A percentile compares a stretch with the other conserved stretches of the same genome.
Evolutionary conservation across 2,113 vertebrate species (phyloP).

Genomic region (Nerophis ophidion): DNA sequence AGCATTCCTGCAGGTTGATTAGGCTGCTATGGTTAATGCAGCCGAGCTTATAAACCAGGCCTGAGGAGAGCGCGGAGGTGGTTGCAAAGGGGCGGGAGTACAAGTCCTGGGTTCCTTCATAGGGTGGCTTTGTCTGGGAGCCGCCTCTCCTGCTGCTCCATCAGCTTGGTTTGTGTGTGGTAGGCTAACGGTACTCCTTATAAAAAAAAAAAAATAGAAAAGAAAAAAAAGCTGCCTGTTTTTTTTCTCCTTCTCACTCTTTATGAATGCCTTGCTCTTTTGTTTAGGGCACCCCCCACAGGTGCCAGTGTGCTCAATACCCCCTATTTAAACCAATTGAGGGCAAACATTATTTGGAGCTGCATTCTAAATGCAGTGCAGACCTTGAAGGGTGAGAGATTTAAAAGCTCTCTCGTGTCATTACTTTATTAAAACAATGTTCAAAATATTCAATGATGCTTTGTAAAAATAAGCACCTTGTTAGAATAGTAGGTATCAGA

Average conservation of each 20-base stretch:
- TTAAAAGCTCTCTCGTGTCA: constrained; percentile 36
- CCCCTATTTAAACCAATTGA: constrained; percentile 62
- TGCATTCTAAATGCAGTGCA: constrained; percentile 57
- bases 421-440: background rate
- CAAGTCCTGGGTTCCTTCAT: constrained; percentile 46
- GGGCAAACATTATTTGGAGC: constrained; percentile 62
- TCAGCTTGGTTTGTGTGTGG: constrained; percentile 71
- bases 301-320: constrained; percentile 60
- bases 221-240: constrained; percentile 59
- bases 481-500: too few relatives aligned
- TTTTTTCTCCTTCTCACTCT: constrained; percentile 53
- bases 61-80: constrained; percentile 38
- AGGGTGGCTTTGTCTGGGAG: constrained; percentile 61
- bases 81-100: constrained; percentile 37
- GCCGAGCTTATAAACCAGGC: constrained; percentile 65
- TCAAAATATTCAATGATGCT: background rate
- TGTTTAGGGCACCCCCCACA: constrained; percentile 59
- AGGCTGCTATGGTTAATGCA: constrained; percentile 70
- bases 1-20: constrained; percentile 69
- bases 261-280: constrained; percentile 70
- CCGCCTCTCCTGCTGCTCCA: constrained; percentile 64
- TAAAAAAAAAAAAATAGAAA: constrained; percentile 55
- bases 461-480: too few relatives aligned
- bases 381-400: constrained; percentile 44
- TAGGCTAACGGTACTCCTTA: constrained; percentile 42